phyloP scores from a whole-genome alignment of 2,113 vertebrate genomes.

The Otolemur garnettii region DNA sequence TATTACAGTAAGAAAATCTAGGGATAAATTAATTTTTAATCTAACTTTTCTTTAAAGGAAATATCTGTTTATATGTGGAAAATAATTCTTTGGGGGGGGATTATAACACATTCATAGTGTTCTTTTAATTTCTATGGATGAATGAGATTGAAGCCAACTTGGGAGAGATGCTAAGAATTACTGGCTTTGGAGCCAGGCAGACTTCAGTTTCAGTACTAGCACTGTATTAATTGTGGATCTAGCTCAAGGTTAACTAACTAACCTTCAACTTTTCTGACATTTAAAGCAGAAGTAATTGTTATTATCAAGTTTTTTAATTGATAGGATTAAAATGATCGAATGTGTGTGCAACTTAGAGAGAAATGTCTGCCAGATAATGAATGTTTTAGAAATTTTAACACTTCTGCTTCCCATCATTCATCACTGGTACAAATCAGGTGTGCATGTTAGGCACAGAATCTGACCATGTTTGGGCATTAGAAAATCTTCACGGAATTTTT shows the following conservation, averaged over 20 bases:
- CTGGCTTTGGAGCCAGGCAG: background rate
- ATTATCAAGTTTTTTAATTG: background rate
- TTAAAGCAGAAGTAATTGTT: background rate
- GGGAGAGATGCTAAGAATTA: background rate
- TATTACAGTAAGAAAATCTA: background rate
- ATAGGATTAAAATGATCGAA: background rate
- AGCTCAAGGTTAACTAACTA: background rate
- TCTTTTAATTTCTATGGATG: background rate
- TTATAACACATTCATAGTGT: background rate
- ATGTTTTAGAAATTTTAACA: background rate
- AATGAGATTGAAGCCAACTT: background rate
- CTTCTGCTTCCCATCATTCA: rapidly evolving
- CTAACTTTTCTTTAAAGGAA: background rate
- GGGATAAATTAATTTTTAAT: background rate
- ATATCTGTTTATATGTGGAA: background rate
- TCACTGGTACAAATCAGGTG: background rate
- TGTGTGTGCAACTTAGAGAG: background rate
- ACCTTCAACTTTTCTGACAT: background rate
- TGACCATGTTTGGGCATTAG: background rate
- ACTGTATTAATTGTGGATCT: background rate
- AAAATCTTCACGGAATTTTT: background rate
- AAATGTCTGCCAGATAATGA: background rate
- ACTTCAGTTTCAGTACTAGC: background rate
- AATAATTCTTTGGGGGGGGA: background rate
- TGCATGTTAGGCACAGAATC: background rate